Base-by-base conservation (phyloP, 37 sponge, comb jelly and placozoan genomes). In the Halichondria panicea region DNA sequence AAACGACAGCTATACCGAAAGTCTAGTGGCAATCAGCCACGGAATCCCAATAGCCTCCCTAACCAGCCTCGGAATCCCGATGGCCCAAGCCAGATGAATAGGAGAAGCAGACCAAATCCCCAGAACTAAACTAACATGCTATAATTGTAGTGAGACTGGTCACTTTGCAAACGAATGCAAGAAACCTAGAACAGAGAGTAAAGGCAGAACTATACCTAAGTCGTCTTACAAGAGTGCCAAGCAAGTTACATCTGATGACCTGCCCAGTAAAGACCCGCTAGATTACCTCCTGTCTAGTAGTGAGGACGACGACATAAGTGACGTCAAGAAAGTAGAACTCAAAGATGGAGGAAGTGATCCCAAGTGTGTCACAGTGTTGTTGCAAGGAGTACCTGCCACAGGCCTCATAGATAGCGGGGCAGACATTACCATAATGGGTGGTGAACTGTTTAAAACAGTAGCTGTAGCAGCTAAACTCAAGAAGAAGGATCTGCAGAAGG, bases 331-430 rank as follows among this genome's bases (percentile, higher is more conserved):
- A n/a, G n/a, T n/a, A 5, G 21, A 57, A 38, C 66, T 81, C 32
- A 41, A 43, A 3, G 70, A 84, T 39, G n/a, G 3, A 34, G 84
- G 84, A 5, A 84, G 77, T 44, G 25, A 53, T 27, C n/a, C 70
- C 19, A 55, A 75, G 69, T 82, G 75, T 66, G 76, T 40, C 38
- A 66, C 66, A 36, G 76, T 77, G 24, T 33, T 41, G 32, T 42
- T 65, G 55, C 78, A 77, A 64, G 78, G 78, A 42, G 78, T 77
- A 4, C 78, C 78, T 2, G 66, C 67, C 55, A 43, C 39, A 38
- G 78, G 78, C 25, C 1, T 77, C 33, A 68, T 77, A 33, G 78
- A 77, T 48, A 77, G 67, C 54, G 78, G 78, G 12, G 53, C 78
- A 25, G 77, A 76, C 41, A 45, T 76, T 53, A 61, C 77, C 37